Evolutionary conservation across 2,113 vertebrate genomes (phyloP), one percentile per base, ranked within the genome.

Genomic region (Holacanthus passer): DNA sequence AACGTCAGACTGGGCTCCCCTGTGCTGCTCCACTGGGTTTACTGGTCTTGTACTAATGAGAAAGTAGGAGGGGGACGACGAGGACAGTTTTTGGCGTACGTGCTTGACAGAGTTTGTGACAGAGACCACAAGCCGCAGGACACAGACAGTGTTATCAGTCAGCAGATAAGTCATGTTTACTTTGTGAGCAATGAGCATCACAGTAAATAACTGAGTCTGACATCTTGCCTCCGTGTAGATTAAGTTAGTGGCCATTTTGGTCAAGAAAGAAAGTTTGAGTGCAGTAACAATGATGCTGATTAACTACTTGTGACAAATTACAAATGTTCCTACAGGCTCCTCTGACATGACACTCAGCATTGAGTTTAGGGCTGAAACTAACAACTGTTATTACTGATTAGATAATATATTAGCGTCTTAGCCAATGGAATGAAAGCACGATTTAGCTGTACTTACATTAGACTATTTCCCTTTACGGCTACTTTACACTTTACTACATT

Each of bases 111-210:
- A 13, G 39, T 31, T 69, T 24, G 20, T 43, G 10, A 31, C 0
- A 3, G 52, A 3, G 16, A 53, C 35, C 52, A 68, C 58, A 84
- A 27, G 43, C 55, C 22, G 3, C 60, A 65, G 6, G 17, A 70
- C 2, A 14, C 47, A 73, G 62, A 32, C 68, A 39, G 37, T 5
- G 32, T 45, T 86, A 89, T 79, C 77, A 79, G 12, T 58, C 27
- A 5, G 1, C 22, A 79, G 58, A 80, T 80, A 62, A 55, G 29
- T 35, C 13, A 35, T 6, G 5, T 72, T 72, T 31, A 52, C 41
- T 64, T 73, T 48, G 29, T 64, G 19, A 56, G 39, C 29, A 72
- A 63, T 7, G 5, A 63, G 39, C 39, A 52, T 37, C 32, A 47
- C 13, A 22, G 27, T 35, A 7, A 62, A 27, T 9, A 14, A 45